A percentile compares a stretch with the other conserved stretches of the same genome.
Evolutionary conservation across 2,113 vertebrate species (phyloP).

Genomic region (Grammomys surdaster): DNA sequence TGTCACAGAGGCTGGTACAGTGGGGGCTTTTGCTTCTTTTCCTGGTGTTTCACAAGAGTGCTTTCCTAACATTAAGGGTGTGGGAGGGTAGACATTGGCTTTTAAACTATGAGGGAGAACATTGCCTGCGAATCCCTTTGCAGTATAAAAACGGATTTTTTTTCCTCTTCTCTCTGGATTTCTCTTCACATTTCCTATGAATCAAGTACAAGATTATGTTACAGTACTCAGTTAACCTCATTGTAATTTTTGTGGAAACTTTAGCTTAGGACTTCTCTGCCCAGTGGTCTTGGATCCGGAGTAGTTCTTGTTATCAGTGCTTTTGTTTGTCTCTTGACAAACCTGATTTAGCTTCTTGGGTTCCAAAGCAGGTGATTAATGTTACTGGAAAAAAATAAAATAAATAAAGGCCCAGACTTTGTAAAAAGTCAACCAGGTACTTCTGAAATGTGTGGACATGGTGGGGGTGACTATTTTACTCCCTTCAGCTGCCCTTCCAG

Average conservation of each 20-base stretch:
- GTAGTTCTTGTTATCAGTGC: constrained; percentile 22
- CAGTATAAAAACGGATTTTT: constrained; percentile 41
- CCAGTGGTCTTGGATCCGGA: constrained; percentile 25
- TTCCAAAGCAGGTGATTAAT: constrained; percentile 64
- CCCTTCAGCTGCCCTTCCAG: constrained; percentile 29
- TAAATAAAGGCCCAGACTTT: constrained; percentile 63
- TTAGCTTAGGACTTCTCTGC: constrained; percentile 42
- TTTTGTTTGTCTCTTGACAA: constrained; percentile 59
- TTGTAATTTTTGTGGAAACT: constrained; percentile 70
- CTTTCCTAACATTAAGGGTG: not conserved
- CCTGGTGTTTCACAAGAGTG: constrained; percentile 31
- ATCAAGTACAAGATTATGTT: constrained; percentile 67
- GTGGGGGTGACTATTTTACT: constrained; percentile 26
- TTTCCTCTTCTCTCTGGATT: not conserved
- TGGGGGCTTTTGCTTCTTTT: constrained; percentile 3
- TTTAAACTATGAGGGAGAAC: constrained; percentile 31
- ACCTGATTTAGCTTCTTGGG: constrained; percentile 56
- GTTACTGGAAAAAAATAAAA: constrained; percentile 9
- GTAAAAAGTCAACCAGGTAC: constrained; percentile 58
- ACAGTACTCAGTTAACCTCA: constrained; percentile 66
- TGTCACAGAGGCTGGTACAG: not conserved
- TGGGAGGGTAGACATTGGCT: constrained; percentile 25
- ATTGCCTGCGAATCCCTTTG: constrained; percentile 53
- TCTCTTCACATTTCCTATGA: constrained; percentile 50
- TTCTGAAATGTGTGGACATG: constrained; percentile 49